These are phyloP conservation scores for Bibio marci DNA, from an alignment of 2,888 invertebrate species.

Conservation along the genomic window DNA sequence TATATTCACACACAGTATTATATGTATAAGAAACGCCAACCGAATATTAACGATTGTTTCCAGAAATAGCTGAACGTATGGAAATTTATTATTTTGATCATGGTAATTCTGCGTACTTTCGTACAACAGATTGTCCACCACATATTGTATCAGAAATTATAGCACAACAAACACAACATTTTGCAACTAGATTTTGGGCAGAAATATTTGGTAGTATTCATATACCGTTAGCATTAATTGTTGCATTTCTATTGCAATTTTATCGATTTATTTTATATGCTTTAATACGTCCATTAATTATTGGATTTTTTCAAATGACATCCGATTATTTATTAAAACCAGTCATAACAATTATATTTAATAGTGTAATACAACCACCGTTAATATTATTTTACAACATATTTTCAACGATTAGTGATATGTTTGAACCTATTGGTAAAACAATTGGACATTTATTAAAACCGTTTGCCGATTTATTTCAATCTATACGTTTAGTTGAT, in stretches of 20 bases:
- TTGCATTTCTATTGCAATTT: constrained; percentile 41
- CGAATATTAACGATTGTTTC: neutral
- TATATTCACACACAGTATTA: no score
- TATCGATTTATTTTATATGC: constrained; percentile 39
- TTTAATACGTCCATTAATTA: constrained; percentile 37
- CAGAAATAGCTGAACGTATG: constrained; percentile 18
- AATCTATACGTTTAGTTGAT: constrained; percentile 19
- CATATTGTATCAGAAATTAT: constrained; percentile 35
- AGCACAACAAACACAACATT: constrained; percentile 39
- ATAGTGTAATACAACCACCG: constrained; percentile 47
- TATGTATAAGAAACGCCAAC: no score
- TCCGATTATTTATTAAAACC: constrained; percentile 55
- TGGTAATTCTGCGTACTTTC: constrained; percentile 42
- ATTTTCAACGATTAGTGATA: constrained; percentile 40
- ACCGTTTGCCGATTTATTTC: constrained; percentile 19
- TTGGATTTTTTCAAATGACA: constrained; percentile 40
- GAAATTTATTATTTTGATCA: constrained; percentile 54
- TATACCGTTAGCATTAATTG: constrained; percentile 39
- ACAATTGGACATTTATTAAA: constrained; percentile 30
- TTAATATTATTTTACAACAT: constrained; percentile 45
- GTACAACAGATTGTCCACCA: constrained; percentile 45
- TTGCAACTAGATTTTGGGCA: constrained; percentile 47
- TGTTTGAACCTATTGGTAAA: constrained; percentile 42
- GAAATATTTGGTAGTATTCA: constrained; percentile 46
- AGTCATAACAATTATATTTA: constrained; percentile 40